Evolutionary conservation across 2,888 invertebrate genomes (phyloP).

Genomic region (Drosophila mimica): DNA sequence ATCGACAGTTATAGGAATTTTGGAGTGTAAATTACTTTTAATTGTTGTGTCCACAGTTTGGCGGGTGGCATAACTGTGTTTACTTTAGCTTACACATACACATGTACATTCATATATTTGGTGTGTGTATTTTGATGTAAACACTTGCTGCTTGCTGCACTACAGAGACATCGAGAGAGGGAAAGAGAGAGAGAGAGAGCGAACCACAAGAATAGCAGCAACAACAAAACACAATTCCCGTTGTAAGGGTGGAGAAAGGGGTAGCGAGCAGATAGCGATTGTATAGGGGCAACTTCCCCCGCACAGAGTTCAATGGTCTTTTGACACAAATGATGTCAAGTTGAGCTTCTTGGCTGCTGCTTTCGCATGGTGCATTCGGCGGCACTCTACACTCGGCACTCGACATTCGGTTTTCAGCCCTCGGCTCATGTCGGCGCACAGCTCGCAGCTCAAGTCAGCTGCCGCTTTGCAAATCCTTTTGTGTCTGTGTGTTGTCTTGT

Average conservation of each 20-base stretch:
- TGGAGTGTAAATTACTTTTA: neutral
- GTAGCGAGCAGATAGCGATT: neutral
- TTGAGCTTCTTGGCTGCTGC: slow-evolving; percentile 73
- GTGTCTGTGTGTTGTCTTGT: slow-evolving; percentile 5
- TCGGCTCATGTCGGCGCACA: slow-evolving; percentile 35
- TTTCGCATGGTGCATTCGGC: slow-evolving; percentile 18
- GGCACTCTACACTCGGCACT: slow-evolving; percentile 18
- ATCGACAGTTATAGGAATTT: neutral
- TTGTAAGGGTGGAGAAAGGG: neutral
- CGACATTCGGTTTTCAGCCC: slow-evolving; percentile 31
- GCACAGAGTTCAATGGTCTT: slow-evolving; percentile 84
- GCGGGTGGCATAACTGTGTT: neutral
- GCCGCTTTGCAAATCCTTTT: slow-evolving; percentile 41
- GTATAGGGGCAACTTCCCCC: slow-evolving; percentile 50
- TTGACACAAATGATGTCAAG: slow-evolving; percentile 85
- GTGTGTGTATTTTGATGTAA: slow-evolving; percentile 34
- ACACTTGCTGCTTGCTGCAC: slow-evolving; percentile 44
- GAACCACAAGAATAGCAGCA: slow-evolving; percentile 34
- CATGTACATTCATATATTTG: neutral
- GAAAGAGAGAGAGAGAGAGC: neutral
- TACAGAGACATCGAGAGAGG: slow-evolving; percentile 16
- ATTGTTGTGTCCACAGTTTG: neutral
- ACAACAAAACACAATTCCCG: slow-evolving; percentile 28
- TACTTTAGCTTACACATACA: neutral
- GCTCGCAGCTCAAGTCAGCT: slow-evolving; percentile 44